Evolutionary conservation across 1,140 invertebrate species (phyloP).

Genomic region (Cherax quadricarinatus): DNA sequence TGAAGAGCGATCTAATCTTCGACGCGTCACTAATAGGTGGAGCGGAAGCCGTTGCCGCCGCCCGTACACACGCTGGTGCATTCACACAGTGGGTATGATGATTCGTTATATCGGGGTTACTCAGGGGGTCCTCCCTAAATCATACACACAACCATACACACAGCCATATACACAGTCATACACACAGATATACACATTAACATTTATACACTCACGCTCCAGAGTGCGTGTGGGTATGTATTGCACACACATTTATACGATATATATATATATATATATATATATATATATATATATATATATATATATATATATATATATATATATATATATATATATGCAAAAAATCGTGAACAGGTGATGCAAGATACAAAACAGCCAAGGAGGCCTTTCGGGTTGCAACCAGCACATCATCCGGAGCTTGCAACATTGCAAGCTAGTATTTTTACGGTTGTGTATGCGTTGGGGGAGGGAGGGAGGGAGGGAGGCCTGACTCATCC

Average conservation of each 20-base stretch:
- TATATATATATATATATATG: not conserved
- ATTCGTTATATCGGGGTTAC: conserved; percentile 59
- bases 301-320: not conserved
- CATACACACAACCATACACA: not conserved
- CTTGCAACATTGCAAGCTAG: too few species aligned
- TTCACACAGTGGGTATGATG: conserved; percentile 49
- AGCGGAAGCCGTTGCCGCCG: too few species aligned
- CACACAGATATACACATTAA: conserved; percentile 8
- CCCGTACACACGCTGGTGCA: not conserved
- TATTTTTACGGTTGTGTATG: too few species aligned
- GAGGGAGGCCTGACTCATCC: too few species aligned
- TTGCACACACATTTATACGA: not conserved
- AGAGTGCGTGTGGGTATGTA: too few species aligned
- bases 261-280: not conserved
- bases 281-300: not conserved
- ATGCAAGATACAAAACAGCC: too few species aligned
- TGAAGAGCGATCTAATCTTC: too few species aligned
- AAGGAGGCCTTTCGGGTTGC: too few species aligned
- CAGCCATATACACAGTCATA: not conserved
- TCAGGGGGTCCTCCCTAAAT: not conserved
- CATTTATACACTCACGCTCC: not conserved
- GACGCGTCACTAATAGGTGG: too few species aligned
- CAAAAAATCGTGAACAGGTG: too few species aligned
- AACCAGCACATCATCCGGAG: too few species aligned
- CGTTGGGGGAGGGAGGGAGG: too few species aligned